These are phyloP conservation scores for Oceanodroma leucorhoa DNA, from an alignment of 2,797 vertebrate species.

Conservation along the genomic window DNA sequence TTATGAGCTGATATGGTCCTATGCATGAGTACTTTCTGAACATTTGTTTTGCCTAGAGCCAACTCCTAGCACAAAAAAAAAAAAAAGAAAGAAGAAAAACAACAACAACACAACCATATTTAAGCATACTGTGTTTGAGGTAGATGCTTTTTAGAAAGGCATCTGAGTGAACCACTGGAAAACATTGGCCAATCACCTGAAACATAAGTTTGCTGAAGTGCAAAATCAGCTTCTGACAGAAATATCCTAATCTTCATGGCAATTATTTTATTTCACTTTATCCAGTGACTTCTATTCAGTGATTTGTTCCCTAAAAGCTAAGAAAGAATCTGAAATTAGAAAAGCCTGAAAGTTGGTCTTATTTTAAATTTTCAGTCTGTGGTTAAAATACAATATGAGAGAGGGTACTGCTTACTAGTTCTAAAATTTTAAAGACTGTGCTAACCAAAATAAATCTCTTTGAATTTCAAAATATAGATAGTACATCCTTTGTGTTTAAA, in stretches of 20 bases:
- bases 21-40: background rate
- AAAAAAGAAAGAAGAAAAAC: rapidly evolving
- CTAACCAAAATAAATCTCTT: background rate
- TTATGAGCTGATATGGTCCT: background rate
- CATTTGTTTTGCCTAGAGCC: background rate
- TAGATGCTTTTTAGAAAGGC: background rate
- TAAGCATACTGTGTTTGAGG: background rate
- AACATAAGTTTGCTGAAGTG: background rate
- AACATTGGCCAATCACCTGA: background rate
- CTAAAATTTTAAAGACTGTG: background rate
- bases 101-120: background rate
- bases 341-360: background rate
- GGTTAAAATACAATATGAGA: background rate
- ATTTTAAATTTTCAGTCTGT: background rate
- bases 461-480: background rate
- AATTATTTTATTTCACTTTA: background rate
- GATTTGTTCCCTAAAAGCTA: background rate
- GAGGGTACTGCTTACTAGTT: background rate
- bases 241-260: background rate
- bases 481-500: background rate
- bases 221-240: background rate
- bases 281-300: background rate
- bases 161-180: background rate
- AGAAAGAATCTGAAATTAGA: background rate
- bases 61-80: background rate